Base-by-base conservation (phyloP, 2,888 invertebrate genomes). In the Drosophila atripex region DNA sequence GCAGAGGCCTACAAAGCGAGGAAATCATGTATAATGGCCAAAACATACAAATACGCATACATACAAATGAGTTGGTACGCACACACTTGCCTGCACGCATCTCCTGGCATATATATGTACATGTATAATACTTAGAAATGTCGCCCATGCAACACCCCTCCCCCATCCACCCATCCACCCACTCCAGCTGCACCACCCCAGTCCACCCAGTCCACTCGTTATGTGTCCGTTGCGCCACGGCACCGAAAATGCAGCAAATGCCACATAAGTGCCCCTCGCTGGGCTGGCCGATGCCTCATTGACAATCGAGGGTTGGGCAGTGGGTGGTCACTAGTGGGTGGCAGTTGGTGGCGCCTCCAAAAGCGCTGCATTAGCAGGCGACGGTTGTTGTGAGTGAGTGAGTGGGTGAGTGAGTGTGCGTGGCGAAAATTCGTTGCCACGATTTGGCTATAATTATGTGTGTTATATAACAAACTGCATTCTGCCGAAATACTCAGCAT, bases 361-460 rank as follows among this genome's bases (percentile, higher is more conserved):
- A 59, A 58, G 70, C 75, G 21, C 43, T 77, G 80, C 73, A 76
- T 80, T 76, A 78, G 80, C 38, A 41, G 35, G 35, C 35, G 35
- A 35, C n/a, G 35, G 35, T 9, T 3, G 39, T 7, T 9, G 39
- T 8, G 9, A 11, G 35, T 46, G 53, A 38, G 21, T 21, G 21
- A 21, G 21, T 25, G 43, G n/a, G n/a, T n/a, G n/a, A 28, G 43
- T 58, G 69, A 70, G 75, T 80, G 72, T 84, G 82, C 65, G 73
- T 77, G 87, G 83, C 76, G 86, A 83, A 84, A 86, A 83, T 88
- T 82, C 86, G 86, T 80, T 85, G 88, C 73, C 84, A 78, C 88
- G 86, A 84, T 85, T 88, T 86, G 88, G 78, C 84, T 85, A 88
- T 88, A 85, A 85, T 85, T 85, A 88, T 88, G 85, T 86, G 88